These are phyloP conservation scores for Popillia japonica DNA, from an alignment of 1,140 invertebrate species.

Conservation along the genomic window DNA sequence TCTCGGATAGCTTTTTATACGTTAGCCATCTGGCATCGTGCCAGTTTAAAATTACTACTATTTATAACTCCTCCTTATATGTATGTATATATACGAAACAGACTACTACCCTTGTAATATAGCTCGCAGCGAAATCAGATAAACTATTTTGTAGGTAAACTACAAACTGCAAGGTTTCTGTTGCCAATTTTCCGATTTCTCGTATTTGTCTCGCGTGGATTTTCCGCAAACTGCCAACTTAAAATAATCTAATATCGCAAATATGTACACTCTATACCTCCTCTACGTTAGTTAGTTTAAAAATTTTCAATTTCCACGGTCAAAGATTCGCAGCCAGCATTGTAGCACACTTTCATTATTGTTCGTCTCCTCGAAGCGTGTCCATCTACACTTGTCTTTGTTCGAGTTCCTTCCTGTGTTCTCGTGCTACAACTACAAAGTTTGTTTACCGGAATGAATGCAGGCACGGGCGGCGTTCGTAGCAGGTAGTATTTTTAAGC, in stretches of 20 bases:
- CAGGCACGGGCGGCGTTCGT: not conserved
- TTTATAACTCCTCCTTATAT: not conserved
- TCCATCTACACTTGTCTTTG: constrained; percentile 32
- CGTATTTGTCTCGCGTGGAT: no score
- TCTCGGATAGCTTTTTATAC: constrained; percentile 1
- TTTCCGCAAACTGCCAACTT: no score
- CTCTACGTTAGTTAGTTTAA: no score
- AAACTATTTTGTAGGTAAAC: no score
- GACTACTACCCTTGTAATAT: no score
- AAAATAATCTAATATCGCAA: no score
- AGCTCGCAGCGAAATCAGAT: no score
- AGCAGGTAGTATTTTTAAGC: not conserved
- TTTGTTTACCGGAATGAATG: constrained; percentile 3
- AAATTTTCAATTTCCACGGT: constrained; percentile 25
- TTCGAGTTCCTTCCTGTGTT: constrained; percentile 30
- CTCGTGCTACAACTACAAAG: not conserved
- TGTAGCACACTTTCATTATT: no score
- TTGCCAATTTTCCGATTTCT: no score
- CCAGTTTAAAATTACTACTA: constrained; percentile 11
- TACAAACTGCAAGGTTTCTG: no score
- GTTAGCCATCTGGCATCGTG: not conserved
- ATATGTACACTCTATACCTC: no score
- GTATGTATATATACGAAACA: not conserved
- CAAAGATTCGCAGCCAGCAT: not conserved
- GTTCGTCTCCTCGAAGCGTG: constrained; percentile 1